Base-by-base conservation (phyloP, 1,140 invertebrate species). In the Sarcophaga peregrina region DNA sequence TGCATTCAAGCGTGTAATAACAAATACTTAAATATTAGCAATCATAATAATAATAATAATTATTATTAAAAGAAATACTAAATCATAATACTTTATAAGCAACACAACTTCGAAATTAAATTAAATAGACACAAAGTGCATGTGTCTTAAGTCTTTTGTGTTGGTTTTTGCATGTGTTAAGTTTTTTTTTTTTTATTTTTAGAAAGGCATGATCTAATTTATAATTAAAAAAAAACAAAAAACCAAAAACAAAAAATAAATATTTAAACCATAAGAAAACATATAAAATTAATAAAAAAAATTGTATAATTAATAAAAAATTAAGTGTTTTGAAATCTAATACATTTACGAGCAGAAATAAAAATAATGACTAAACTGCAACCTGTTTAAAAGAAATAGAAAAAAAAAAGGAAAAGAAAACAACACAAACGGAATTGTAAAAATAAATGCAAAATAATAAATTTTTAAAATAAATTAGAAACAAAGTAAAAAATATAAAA, bases 71-170 rank as follows among this genome's bases (percentile, higher is more conserved):
- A 37, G 25, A 37, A 37, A 37, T 37, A 37, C 25, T 37, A 37
- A 2, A 37, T 2, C 25, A 37, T 2, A 37, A 37, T 4, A 37
- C 25, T 4, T 2, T 37, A 37, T 4, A 37, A 37, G 4, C 25
- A 37, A 37, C 25, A 37, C 25, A 37, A 37, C 25, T 37, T 37
- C 25, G 25, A 37, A 37, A 37, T 37, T 1, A 37, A 37, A 37
- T 37, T 37, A 37, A 37, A 37, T 37, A 37, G 1, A 37, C 25
- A 37, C 25, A 4, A 4, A 15, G 17, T 17, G 74, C 17, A 48
- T 76, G 75, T 78, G 75, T 78, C 75, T 78, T 78, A 78, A 78
- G 17, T 78, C 75, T 78, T 78, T 78, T 11, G n/a, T 45, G 17
- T 78, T 68, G 5, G n/a, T 13, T 7, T n/a, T 58, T 13, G 54